Evolutionary conservation across 2,797 vertebrate genomes (phyloP).

Genomic region (Chrosomus eos): DNA sequence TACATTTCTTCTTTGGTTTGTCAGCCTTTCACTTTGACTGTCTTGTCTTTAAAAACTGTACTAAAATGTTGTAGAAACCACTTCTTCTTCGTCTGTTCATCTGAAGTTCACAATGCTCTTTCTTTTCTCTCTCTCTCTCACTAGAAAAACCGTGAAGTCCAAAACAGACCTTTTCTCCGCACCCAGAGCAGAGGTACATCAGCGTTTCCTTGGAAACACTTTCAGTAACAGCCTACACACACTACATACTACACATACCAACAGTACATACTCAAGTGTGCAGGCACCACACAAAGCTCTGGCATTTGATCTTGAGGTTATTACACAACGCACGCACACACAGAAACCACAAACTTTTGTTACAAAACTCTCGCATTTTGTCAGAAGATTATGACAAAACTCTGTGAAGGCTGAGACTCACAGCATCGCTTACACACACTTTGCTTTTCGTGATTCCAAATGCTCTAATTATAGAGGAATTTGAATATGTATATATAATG

Average conservation of each 20-base stretch:
- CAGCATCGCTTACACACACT: constrained; percentile 24
- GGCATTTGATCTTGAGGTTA: constrained; percentile 44
- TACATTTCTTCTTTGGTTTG: constrained; percentile 2
- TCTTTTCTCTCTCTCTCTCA: constrained; percentile 35
- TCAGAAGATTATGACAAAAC: constrained; percentile 44
- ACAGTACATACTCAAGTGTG: constrained; percentile 25
- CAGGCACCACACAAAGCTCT: constrained; percentile 40
- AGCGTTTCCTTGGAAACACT: constrained; percentile 69
- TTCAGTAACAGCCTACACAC: constrained; percentile 54
- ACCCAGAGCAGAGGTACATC: constrained; percentile 80
- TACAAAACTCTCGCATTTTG: constrained; percentile 27
- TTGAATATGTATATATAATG: neutral
- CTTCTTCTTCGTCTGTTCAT: constrained; percentile 7
- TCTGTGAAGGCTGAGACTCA: constrained; percentile 26
- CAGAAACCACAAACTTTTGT: constrained; percentile 16
- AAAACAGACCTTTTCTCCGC: constrained; percentile 79
- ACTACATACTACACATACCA: constrained; percentile 45
- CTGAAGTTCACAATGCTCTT: constrained; percentile 15
- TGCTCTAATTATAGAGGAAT: neutral
- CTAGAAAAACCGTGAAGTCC: constrained; percentile 76
- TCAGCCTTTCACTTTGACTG: constrained; percentile 51
- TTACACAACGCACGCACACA: constrained; percentile 28
- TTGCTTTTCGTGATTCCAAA: neutral
- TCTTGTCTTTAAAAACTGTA: constrained; percentile 47
- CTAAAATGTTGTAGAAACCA: neutral